A percentile compares a stretch with the other conserved stretches of the same genome.
Conservation (phyloP, 2,888 invertebrate species). For the Liopterus haemorrhoidalis region DNA sequence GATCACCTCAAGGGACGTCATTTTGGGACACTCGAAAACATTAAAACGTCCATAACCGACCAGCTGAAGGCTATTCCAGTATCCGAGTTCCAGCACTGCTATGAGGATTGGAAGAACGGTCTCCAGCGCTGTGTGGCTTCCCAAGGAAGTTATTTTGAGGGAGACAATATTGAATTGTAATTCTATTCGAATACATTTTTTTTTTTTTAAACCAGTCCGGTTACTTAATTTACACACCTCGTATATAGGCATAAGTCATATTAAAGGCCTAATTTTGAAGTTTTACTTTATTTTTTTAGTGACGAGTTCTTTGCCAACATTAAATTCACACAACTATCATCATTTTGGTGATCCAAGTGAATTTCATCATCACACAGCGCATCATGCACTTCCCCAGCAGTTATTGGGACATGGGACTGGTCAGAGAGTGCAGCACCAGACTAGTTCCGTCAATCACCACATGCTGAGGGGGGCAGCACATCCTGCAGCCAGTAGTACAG, state of each 20-base stretch:
- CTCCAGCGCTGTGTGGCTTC: no score
- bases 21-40: no score
- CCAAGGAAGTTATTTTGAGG: no score
- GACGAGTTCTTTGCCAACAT: slow-evolving; percentile 37
- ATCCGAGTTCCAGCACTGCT: no score
- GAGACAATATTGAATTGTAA: no score
- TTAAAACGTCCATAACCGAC: no score
- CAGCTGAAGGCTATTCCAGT: no score
- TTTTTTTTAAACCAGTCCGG: not conserved
- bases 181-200: no score
- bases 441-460: slow-evolving; percentile 43
- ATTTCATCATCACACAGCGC: slow-evolving; percentile 42
- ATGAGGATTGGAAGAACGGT: no score
- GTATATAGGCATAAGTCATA: not conserved
- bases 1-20: no score
- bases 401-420: slow-evolving; percentile 39
- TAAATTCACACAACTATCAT: slow-evolving; percentile 43
- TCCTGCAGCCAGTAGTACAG: slow-evolving; percentile 44
- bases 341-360: slow-evolving; percentile 44
- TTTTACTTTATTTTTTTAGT: slow-evolving; percentile 5
- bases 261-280: not conserved
- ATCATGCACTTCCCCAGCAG: slow-evolving; percentile 45
- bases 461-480: slow-evolving; percentile 36
- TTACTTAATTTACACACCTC: not conserved
- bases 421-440: slow-evolving; percentile 41